Evolutionary conservation across 1,140 invertebrate species (phyloP).

Genomic region (Pollicipes pollicipes): DNA sequence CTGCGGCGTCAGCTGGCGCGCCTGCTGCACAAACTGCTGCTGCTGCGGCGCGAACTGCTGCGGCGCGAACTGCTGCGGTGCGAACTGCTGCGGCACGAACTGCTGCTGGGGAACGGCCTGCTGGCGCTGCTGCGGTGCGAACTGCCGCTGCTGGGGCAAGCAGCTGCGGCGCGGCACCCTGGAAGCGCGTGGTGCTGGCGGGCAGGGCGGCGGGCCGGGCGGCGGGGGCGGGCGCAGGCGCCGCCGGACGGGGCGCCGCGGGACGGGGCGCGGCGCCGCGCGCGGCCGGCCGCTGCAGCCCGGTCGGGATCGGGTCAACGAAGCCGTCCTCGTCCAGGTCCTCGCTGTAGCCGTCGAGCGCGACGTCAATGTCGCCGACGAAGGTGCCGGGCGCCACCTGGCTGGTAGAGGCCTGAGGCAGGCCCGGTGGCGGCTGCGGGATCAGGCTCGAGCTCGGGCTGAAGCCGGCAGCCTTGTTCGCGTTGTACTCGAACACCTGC

Average conservation of each 20-base stretch:
- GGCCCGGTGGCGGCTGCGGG: conserved; percentile 7
- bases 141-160: conserved; percentile 11
- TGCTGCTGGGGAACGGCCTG: conserved; percentile 6
- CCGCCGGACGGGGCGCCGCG: conserved; percentile 10
- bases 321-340: conserved; percentile 13
- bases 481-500: conserved; percentile 58
- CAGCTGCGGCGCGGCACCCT: conserved; percentile 4
- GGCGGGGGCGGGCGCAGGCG: conserved; percentile 5
- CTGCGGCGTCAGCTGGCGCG: neutral
- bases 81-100: conserved; percentile 11
- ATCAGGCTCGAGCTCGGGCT: conserved; percentile 12
- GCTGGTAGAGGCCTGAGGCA: conserved; percentile 7
- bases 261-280: conserved; percentile 5
- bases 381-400: neutral
- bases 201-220: neutral
- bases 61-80: conserved; percentile 6
- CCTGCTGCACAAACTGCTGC: conserved; percentile 10
- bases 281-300: conserved; percentile 8
- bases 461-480: conserved; percentile 24
- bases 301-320: conserved; percentile 9
- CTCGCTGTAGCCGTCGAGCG: conserved; percentile 10
- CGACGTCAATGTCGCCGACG: conserved; percentile 5
- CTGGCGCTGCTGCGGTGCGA: conserved; percentile 10
- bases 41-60: conserved; percentile 11
- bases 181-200: conserved; percentile 7